Conservation (phyloP, 2,113 vertebrate species). For the Sigmodon hispidus region DNA sequence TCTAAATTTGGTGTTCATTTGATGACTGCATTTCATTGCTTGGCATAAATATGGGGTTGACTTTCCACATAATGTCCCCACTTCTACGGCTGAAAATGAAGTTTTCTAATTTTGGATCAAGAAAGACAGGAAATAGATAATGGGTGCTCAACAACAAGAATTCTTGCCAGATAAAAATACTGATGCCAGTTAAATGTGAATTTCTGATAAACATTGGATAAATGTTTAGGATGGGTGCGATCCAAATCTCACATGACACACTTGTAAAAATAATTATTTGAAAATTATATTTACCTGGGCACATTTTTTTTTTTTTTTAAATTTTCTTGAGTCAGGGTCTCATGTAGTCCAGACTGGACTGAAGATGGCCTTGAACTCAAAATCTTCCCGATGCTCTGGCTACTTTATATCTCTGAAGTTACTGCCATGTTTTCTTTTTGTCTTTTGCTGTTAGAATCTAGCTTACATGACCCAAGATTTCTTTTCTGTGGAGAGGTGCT, state of each 20-base stretch:
- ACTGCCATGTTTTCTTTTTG: neutral
- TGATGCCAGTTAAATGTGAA: neutral
- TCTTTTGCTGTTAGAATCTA: neutral
- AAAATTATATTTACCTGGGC: neutral
- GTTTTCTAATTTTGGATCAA: neutral
- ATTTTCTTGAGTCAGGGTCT: neutral
- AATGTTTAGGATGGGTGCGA: neutral
- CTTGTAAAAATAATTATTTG: neutral
- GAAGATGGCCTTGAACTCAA: neutral
- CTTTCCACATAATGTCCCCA: no score
- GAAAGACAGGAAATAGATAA: neutral
- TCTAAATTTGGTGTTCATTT: neutral
- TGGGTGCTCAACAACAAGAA: neutral
- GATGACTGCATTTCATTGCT: neutral
- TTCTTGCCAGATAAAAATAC: neutral
- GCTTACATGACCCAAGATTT: neutral
- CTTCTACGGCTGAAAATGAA: neutral
- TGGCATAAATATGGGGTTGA: neutral
- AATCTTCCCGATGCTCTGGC: neutral
- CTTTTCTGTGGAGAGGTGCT: slow-evolving; percentile 32
- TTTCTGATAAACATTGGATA: neutral
- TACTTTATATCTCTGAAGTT: neutral
- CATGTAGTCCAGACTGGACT: neutral
- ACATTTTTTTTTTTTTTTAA: neutral
- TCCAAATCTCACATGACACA: neutral